A percentile compares a stretch with the other conserved stretches of the same genome.
These are phyloP conservation scores for Halichoerus grypus DNA, from an alignment of 2,113 vertebrate species.

Conservation along the genomic window DNA sequence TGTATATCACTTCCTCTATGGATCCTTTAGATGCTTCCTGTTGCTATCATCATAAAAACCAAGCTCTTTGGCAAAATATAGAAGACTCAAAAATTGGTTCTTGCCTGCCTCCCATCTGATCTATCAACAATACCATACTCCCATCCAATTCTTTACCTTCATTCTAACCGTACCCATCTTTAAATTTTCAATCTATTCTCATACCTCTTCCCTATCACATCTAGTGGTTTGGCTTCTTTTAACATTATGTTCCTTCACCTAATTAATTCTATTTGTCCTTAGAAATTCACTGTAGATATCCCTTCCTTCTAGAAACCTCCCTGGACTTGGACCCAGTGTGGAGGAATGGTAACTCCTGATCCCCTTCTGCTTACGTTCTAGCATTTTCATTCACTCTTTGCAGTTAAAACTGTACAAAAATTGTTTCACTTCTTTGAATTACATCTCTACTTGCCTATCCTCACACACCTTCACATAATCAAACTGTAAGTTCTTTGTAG, in stretches of 20 bases:
- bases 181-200: neutral
- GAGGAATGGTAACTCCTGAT: neutral
- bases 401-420: neutral
- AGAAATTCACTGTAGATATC: neutral
- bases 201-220: neutral
- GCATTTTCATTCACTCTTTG: neutral
- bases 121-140: neutral
- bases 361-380: neutral
- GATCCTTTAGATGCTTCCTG: neutral
- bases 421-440: neutral
- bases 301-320: neutral
- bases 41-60: conserved; percentile 7
- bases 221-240: neutral
- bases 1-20: neutral
- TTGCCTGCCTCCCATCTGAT: neutral
- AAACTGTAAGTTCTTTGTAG: neutral
- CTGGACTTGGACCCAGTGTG: neutral
- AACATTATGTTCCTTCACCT: neutral
- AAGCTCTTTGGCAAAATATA: neutral
- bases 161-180: neutral
- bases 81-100: neutral
- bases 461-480: neutral
- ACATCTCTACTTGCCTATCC: neutral
- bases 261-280: neutral
- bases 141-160: neutral